Evolutionary conservation across 35 echinoderm and acorn worm genomes (phyloP).

Genomic region (Ophioderma brevispina): DNA sequence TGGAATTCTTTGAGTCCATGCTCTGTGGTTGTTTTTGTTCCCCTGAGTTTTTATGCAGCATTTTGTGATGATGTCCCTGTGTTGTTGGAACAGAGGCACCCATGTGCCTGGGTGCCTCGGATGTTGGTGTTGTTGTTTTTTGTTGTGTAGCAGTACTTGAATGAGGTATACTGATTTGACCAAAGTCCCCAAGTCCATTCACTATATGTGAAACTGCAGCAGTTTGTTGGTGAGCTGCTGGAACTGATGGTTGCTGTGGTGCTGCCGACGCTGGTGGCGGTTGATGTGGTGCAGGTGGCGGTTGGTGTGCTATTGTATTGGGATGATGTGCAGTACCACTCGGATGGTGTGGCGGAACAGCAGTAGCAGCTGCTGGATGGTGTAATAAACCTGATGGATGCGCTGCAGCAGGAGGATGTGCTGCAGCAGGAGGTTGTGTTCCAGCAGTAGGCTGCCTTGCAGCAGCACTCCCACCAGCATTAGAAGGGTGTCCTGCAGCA

Average conservation of each 20-base stretch:
- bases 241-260: neutral
- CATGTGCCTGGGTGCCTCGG: neutral
- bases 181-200: neutral
- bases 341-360: neutral
- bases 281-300: neutral
- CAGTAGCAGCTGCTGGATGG: neutral
- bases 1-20: neutral
- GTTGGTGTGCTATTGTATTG: neutral
- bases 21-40: neutral
- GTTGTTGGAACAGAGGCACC: neutral
- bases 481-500: neutral
- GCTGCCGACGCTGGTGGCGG: neutral
- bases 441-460: too few relatives aligned
- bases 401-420: neutral
- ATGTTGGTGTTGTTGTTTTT: neutral
- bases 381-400: neutral
- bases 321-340: neutral
- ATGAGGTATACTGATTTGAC: neutral
- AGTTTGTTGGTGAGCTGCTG: neutral
- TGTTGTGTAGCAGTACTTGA: neutral
- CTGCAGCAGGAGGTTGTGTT: too few relatives aligned
- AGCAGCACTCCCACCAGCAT: too few relatives aligned
- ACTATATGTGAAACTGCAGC: neutral
- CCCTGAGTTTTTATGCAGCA: slow-evolving; percentile 2
- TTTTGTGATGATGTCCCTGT: neutral